phyloP scores from a whole-genome alignment of 2,888 invertebrate genomes.

The Hemaris fuciformis region DNA sequence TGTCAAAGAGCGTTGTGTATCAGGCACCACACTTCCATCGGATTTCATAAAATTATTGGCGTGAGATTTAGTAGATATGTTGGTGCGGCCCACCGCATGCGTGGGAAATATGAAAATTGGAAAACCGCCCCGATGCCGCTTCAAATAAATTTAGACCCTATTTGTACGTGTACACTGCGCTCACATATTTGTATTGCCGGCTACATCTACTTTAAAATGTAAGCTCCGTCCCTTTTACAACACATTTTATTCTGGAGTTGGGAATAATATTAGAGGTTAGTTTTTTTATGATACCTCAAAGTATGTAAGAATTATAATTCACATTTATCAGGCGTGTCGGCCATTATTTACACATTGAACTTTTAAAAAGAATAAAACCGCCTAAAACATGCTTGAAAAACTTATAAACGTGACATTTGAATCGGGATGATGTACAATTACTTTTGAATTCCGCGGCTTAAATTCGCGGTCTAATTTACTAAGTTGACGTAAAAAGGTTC shows the following conservation, averaged over 20 bases:
- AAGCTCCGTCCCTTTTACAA: background rate
- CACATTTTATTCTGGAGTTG: background rate
- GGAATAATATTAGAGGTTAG: background rate
- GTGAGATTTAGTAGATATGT: slow-evolving; percentile 63
- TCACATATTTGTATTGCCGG: background rate
- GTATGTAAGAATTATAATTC: too few relatives aligned
- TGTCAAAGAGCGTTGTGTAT: slow-evolving; percentile 19
- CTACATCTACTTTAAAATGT: background rate
- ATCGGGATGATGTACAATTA: too few relatives aligned
- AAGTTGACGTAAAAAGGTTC: too few relatives aligned
- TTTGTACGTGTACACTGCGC: background rate
- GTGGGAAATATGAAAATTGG: slow-evolving; percentile 79
- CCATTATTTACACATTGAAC: too few relatives aligned
- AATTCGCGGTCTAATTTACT: too few relatives aligned
- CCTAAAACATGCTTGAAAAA: too few relatives aligned
- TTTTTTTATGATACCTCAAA: too few relatives aligned
- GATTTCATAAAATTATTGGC: slow-evolving; percentile 68
- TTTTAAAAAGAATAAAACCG: too few relatives aligned
- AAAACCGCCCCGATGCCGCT: slow-evolving; percentile 58
- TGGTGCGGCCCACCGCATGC: slow-evolving; percentile 44
- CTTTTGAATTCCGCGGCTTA: too few relatives aligned
- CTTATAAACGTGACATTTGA: too few relatives aligned
- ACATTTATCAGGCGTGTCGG: too few relatives aligned
- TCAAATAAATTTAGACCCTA: slow-evolving; percentile 60
- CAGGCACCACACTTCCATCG: slow-evolving; percentile 59